Evolutionary conservation across 2,797 vertebrate genomes (phyloP), one percentile per base, ranked within the genome.

Genomic region (Malacoraja senta): DNA sequence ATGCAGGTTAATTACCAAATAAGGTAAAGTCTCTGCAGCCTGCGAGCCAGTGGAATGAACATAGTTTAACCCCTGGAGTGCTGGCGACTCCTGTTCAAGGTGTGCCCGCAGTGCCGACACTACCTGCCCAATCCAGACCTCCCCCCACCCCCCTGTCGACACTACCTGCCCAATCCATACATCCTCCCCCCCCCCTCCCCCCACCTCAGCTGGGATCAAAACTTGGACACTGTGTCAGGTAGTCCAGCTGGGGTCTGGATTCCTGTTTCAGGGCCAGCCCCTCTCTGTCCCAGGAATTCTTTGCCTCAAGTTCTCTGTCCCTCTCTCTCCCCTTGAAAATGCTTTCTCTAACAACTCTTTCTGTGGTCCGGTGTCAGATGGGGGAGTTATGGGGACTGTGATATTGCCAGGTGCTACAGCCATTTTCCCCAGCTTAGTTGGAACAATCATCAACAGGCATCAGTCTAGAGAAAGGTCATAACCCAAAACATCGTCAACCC

Each of bases 1-100:
- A 26, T n/a, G 83, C 83, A 63, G 83, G 83, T 86, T n/a, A n/a
- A 86, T 86, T 63, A 86, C 83, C 83, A 86, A 63, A 63, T 63
- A 86, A 86, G 83, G 83, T 19, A 63, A 86, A 63, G 3, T 58
- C 80, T n/a, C 10, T 61, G 26, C 53, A 84, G 3, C 17, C 15
- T 84, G 81, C 6, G 12, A 61, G 81, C 3, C 81, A n/a, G 81
- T 17, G 3, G 80, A 83, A 83, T 83, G 81, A 21, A 2, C 12
- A 26, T 24, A 6, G 24, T 63, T 63, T 61, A 84, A 84, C 58
- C 26, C 58, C 15, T n/a, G 4, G 26, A 26, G 53, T 84, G 53
- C 81, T 84, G 81, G 26, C 24, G 4, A 32, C 12, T 32, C 32
- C 15, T 35, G 10, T 0, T 17, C 32, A 53, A 9, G 38, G 38